Percentiles rank a stretch among this genome's conserved stretches.
Evolutionary conservation across 1,140 invertebrate species (phyloP).

Genomic region (Samia ricini): DNA sequence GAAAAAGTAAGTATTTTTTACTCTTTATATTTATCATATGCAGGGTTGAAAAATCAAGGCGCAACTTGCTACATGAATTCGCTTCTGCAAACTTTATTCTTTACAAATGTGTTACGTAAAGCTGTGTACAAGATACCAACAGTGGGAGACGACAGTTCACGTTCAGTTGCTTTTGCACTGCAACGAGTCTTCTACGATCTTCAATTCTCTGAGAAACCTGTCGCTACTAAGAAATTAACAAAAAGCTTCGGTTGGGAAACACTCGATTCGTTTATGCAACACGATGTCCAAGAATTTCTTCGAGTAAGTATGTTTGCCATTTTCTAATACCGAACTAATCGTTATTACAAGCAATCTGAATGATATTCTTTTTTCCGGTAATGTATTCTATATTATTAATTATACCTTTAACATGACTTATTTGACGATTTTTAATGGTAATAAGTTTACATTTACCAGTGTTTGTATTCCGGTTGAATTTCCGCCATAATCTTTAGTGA

Average conservation of each 20-base stretch:
- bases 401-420: too few relatives aligned
- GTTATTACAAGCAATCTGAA: too few relatives aligned
- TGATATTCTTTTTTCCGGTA: too few relatives aligned
- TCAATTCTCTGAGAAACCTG: conserved; percentile 98
- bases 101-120: conserved; percentile 95
- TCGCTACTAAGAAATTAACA: conserved; percentile 99
- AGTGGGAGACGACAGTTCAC: conserved; percentile 96
- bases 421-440: too few relatives aligned
- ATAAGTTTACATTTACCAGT: too few relatives aligned
- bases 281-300: conserved; percentile 88
- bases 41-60: conserved; percentile 96
- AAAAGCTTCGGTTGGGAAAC: conserved; percentile 99
- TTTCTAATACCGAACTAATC: too few relatives aligned
- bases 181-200: conserved; percentile 99
- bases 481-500: too few relatives aligned
- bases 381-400: too few relatives aligned
- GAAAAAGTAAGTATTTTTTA: too few relatives aligned
- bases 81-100: conserved; percentile 97
- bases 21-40: too few relatives aligned
- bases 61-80: conserved; percentile 99
- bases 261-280: conserved; percentile 99
- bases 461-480: too few relatives aligned
- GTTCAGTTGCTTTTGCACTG: conserved; percentile 91
- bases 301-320: conserved; percentile 45
- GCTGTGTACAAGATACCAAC: conserved; percentile 99